phyloP scores from a whole-genome alignment of 2,888 invertebrate genomes.

The Metalampra italica region DNA sequence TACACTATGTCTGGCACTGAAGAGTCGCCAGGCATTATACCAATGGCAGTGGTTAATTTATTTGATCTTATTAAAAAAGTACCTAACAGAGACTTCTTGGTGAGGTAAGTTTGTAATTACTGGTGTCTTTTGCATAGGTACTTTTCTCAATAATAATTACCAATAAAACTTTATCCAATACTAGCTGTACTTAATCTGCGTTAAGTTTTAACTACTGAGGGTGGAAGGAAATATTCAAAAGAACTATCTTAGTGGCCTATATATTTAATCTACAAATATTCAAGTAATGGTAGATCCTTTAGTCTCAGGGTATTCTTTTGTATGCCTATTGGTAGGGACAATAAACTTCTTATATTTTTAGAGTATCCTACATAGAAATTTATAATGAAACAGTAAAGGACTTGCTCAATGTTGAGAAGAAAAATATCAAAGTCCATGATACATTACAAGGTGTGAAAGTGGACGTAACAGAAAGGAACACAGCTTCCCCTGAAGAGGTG shows the following conservation, averaged over 20 bases:
- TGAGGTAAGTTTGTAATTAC: constrained; percentile 68
- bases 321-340: too few species aligned
- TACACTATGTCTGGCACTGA: constrained; percentile 89
- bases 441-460: constrained; percentile 81
- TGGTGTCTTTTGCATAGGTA: background rate
- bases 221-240: too few species aligned
- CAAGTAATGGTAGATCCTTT: too few species aligned
- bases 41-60: constrained; percentile 83
- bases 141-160: too few species aligned
- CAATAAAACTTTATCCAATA: too few species aligned
- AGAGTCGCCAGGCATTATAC: constrained; percentile 85
- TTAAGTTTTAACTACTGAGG: too few species aligned
- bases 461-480: constrained; percentile 81
- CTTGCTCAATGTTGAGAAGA: constrained; percentile 80
- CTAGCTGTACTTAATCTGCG: too few species aligned
- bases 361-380: constrained; percentile 92
- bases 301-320: too few species aligned
- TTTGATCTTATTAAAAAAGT: constrained; percentile 82
- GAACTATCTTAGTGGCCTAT: too few species aligned
- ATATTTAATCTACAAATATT: too few species aligned
- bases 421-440: constrained; percentile 82
- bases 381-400: constrained; percentile 92
- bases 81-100: constrained; percentile 84
- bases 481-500: constrained; percentile 80
- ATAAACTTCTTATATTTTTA: constrained; percentile 49